Percentiles rank a stretch among this genome's conserved stretches.
These are phyloP conservation scores for Microplitis deprimator DNA, from an alignment of 2,888 invertebrate genomes.

Conservation along the genomic window DNA sequence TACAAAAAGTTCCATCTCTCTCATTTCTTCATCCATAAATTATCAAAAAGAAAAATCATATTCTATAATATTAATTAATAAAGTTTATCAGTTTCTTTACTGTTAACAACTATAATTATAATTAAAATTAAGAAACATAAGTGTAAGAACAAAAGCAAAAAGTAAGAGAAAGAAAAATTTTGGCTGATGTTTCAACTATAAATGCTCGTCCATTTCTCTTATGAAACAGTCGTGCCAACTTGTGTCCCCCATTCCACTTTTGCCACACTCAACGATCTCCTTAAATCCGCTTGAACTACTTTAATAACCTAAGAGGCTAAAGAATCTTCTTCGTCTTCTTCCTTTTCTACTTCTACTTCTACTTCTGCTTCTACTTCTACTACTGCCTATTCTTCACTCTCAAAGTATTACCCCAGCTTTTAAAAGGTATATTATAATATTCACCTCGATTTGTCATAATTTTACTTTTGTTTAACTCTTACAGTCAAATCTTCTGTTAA, in stretches of 20 bases:
- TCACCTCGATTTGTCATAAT: too few relatives aligned
- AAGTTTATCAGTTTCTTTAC: background rate
- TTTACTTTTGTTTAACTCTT: too few relatives aligned
- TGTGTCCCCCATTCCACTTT: background rate
- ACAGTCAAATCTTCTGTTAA: too few relatives aligned
- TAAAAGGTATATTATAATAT: background rate
- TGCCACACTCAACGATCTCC: slow-evolving; percentile 29
- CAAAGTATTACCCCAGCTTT: background rate
- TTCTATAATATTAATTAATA: background rate
- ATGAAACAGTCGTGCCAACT: slow-evolving; percentile 34
- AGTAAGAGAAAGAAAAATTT: slow-evolving; percentile 23
- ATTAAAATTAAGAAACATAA: background rate
- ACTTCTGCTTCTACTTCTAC: background rate
- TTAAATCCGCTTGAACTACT: slow-evolving; percentile 41
- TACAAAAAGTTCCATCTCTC: too few relatives aligned
- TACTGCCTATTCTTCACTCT: background rate
- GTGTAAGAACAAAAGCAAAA: slow-evolving; percentile 1
- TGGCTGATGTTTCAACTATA: slow-evolving; percentile 26
- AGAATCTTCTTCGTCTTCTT: background rate
- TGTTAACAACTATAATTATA: background rate
- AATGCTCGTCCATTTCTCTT: slow-evolving; percentile 28
- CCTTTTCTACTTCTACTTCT: background rate
- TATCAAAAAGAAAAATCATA: background rate
- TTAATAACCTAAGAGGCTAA: slow-evolving; percentile 32
- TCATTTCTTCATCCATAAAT: background rate